A percentile compares a stretch with the other conserved stretches of the same genome.
phyloP scores from a whole-genome alignment of 2,113 vertebrate genomes.

The Dunckerocampus dactyliophorus region DNA sequence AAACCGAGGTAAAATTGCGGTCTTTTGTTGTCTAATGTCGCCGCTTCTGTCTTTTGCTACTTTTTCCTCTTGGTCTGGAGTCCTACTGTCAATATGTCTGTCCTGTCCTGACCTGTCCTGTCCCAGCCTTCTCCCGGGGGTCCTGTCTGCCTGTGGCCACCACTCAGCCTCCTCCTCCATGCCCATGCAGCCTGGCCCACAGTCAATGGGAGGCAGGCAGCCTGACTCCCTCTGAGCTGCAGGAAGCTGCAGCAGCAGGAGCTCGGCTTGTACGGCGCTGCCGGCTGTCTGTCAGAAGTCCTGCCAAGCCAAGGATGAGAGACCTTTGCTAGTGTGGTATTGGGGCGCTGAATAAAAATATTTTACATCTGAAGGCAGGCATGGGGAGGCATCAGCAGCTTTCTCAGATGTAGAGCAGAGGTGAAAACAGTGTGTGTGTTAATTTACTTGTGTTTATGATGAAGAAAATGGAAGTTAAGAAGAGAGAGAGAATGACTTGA shows the following conservation, averaged over 20 bases:
- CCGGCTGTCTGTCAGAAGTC: constrained; percentile 70
- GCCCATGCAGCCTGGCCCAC: constrained; percentile 46
- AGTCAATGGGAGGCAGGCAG: constrained; percentile 65
- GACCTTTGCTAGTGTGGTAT: constrained; percentile 70
- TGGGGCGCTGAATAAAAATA: constrained; percentile 71
- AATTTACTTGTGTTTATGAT: constrained; percentile 31
- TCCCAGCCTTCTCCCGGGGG: constrained; percentile 36
- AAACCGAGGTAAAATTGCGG: not conserved
- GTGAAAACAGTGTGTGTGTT: constrained; percentile 26
- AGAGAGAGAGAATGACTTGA: constrained; percentile 4
- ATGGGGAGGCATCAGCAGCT: constrained; percentile 40
- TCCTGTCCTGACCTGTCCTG: constrained; percentile 14
- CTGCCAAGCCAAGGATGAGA: constrained; percentile 72
- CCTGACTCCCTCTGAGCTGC: constrained; percentile 61
- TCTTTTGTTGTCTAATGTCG: constrained; percentile 5
- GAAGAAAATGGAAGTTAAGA: constrained; percentile 20
- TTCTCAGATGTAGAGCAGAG: constrained; percentile 18
- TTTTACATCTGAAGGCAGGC: constrained; percentile 73
- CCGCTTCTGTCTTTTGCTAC: not conserved
- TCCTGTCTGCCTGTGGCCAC: constrained; percentile 42
- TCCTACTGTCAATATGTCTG: constrained; percentile 2
- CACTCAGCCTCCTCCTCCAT: constrained; percentile 46
- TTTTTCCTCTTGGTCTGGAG: constrained; percentile 5
- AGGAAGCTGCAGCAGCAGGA: constrained; percentile 66
- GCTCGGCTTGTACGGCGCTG: constrained; percentile 59